Evolutionary conservation across 92 coral and sea anemone genomes (phyloP).

Genomic region (Umimayanthus kanabou): DNA sequence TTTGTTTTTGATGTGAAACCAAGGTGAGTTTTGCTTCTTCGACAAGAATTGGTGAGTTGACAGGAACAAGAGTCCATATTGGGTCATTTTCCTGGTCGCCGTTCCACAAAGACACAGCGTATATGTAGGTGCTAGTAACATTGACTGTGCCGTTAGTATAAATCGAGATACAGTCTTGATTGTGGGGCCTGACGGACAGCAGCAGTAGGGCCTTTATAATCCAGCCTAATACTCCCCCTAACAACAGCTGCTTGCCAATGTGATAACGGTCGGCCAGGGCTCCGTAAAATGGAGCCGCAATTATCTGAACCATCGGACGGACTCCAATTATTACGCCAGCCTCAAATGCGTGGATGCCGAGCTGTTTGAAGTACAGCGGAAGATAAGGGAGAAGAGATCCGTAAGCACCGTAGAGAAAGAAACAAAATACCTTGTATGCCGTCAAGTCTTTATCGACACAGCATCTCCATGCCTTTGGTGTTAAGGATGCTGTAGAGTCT

Average conservation of each 20-base stretch:
- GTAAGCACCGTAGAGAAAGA: constrained; percentile 68
- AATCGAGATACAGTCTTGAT: constrained; percentile 54
- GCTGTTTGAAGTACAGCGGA: constrained; percentile 68
- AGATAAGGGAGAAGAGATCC: constrained; percentile 71
- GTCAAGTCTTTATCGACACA: constrained; percentile 53
- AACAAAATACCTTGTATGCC: constrained; percentile 57
- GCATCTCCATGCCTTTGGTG: neutral
- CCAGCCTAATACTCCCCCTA: constrained; percentile 55
- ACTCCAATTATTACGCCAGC: constrained; percentile 68
- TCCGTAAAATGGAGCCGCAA: constrained; percentile 61
- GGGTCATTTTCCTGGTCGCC: neutral
- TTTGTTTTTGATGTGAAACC: neutral
- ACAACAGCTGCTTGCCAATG: constrained; percentile 55
- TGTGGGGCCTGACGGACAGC: constrained; percentile 60
- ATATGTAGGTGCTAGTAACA: constrained; percentile 34
- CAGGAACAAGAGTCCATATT: constrained; percentile 29
- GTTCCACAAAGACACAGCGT: constrained; percentile 21
- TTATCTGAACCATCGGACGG: constrained; percentile 66
- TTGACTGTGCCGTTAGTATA: constrained; percentile 58
- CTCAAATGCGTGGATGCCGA: constrained; percentile 63
- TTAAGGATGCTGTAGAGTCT: neutral
- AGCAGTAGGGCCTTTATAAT: constrained; percentile 55
- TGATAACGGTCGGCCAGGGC: constrained; percentile 59
- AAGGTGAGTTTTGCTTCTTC: neutral
- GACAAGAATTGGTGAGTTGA: neutral